Conservation (phyloP, 1,140 invertebrate species). For the Euschistus heros region DNA sequence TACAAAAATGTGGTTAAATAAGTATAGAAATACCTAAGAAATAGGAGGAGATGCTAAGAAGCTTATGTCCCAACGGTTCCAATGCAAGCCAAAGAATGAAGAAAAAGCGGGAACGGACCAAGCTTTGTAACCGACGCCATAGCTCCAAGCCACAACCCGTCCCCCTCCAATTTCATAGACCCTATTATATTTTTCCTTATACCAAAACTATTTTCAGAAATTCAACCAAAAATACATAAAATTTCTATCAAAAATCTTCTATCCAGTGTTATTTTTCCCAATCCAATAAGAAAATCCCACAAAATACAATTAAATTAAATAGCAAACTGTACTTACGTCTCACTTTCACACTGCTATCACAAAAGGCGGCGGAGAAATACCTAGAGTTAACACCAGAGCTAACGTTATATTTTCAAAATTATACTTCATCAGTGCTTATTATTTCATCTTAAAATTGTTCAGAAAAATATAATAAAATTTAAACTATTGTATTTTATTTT, state of each 20-base stretch:
- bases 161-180: background rate
- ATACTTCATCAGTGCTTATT: too few relatives aligned
- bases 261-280: background rate
- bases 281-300: background rate
- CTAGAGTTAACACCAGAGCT: background rate
- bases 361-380: constrained; percentile 14
- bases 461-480: too few relatives aligned
- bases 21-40: constrained; percentile 1
- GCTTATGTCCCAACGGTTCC: background rate
- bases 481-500: too few relatives aligned
- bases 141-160: background rate
- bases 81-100: constrained; percentile 11
- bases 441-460: too few relatives aligned
- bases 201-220: too few relatives aligned
- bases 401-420: background rate
- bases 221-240: background rate
- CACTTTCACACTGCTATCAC: constrained; percentile 11
- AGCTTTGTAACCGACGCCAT: constrained; percentile 13
- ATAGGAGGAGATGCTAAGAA: background rate
- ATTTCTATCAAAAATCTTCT: constrained; percentile 5
- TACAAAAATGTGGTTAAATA: background rate
- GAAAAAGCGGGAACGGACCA: constrained; percentile 15
- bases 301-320: background rate
- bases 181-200: too few relatives aligned
- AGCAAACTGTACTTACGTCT: background rate